Evolutionary conservation across 2,113 vertebrate species (phyloP), one percentile per base, ranked within the genome.

Genomic region (Saccopteryx bilineata): DNA sequence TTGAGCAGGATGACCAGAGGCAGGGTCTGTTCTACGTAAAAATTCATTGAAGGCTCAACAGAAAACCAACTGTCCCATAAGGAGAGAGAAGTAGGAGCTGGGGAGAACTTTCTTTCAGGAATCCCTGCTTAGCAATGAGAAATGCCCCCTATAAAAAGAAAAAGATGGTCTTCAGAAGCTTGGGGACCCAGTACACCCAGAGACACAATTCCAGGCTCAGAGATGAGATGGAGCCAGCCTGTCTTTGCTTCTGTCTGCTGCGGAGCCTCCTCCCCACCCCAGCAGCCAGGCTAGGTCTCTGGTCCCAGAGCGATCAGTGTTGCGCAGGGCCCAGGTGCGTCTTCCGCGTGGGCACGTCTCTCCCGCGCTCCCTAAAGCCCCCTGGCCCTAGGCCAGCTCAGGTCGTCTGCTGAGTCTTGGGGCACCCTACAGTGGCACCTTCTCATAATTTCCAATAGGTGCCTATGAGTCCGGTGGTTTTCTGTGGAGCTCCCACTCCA

Each of bases 1-100:
- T 18, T 12, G 14, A 52, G 12, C n/a, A n/a, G 76, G 74, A 46
- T 72, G 69, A 69, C 31, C 63, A 23, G 83, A 17, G 39, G 18
- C 39, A 12, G n/a, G 46, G n/a, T 86, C 33, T 83, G 28, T 17
- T 93, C 71, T 68, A 33, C 8, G 18, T 76, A 87, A 65, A 96
- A 74, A 75, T 83, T 68, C 54, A 26, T 1, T 2, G 61, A 72
- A 58, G 75, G 26, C 58, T 89, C 75, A 79, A 91, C 80, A 89
- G 83, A 91, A 83, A 66, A 28, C 31, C 54, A 33, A 46, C 1
- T 93, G 85, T 83, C 39, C 24, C 52, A 24, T n/a, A 79, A n/a
- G 14, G 54, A 33, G 31, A 69, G 15, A 33, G 10, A 61, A 17
- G 21, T 50, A 54, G 48, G 46, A 84, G 71, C 18, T 46, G 5